Conservation (phyloP, 2,113 vertebrate species). For the Meriones unguiculatus region DNA sequence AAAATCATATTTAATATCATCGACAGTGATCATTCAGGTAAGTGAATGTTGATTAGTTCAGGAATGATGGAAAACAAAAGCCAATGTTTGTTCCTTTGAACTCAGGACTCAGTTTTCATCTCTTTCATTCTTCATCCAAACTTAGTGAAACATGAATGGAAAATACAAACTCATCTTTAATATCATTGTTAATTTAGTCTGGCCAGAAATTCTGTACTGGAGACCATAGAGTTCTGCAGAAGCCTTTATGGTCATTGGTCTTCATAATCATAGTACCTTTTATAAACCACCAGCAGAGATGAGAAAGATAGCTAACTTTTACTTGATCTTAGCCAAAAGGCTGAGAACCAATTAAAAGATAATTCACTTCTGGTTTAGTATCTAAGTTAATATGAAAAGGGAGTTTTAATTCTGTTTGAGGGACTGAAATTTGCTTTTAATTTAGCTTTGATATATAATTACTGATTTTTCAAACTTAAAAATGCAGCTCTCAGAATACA, state of each 20-base stretch:
- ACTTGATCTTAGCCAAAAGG: no score
- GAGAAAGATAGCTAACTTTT: no score
- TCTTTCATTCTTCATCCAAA: constrained; percentile 59
- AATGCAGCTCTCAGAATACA: not conserved
- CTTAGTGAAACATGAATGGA: not conserved
- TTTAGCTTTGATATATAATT: constrained; percentile 44
- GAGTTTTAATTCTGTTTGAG: constrained; percentile 42
- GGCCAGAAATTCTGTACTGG: constrained; percentile 14
- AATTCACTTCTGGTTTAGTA: constrained; percentile 21
- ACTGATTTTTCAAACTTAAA: constrained; percentile 59
- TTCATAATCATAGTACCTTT: constrained; percentile 22
- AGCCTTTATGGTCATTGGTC: not conserved
- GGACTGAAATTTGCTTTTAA: constrained; percentile 40
- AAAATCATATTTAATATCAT: constrained; percentile 97
- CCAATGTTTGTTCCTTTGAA: constrained; percentile 43
- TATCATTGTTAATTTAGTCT: constrained; percentile 49
- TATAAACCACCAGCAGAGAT: constrained; percentile 50
- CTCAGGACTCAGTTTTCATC: constrained; percentile 55
- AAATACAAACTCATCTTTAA: constrained; percentile 17
- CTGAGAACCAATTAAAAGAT: not conserved
- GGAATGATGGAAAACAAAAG: constrained; percentile 48
- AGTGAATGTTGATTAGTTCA: constrained; percentile 53
- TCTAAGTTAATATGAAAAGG: not conserved
- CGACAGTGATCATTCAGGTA: constrained; percentile 97
- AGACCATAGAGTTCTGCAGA: not conserved